Evolutionary conservation across 1,140 invertebrate genomes (phyloP).

Genomic region (Muscidifurax raptorellus): DNA sequence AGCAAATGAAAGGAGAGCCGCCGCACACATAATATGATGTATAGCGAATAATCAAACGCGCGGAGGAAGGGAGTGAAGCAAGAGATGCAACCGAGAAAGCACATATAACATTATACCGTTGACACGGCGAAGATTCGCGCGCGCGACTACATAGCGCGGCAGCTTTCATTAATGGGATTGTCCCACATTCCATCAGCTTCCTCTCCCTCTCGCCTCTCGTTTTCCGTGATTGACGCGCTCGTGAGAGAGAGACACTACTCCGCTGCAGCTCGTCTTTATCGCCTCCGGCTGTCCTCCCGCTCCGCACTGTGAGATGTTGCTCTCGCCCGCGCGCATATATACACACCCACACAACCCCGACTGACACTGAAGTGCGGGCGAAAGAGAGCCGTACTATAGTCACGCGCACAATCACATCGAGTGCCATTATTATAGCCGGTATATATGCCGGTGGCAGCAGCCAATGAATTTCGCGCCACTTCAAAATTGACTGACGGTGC

Average conservation of each 20-base stretch:
- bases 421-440: not conserved
- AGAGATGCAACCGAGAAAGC: not conserved
- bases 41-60: not conserved
- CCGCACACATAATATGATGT: no score
- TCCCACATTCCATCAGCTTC: conserved; percentile 1
- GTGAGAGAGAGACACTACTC: not conserved
- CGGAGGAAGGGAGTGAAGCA: not conserved
- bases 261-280: not conserved
- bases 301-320: no score
- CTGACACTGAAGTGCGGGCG: no score
- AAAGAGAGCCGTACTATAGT: no score
- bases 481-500: not conserved
- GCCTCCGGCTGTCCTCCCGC: not conserved
- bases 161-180: not conserved
- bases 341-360: no score
- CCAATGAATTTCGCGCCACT: not conserved
- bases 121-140: not conserved
- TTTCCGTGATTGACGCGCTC: not conserved
- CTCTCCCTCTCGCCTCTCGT: not conserved
- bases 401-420: not conserved
- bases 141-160: not conserved
- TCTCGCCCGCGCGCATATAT: no score
- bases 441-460: not conserved
- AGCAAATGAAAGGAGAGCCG: not conserved
- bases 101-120: conserved; percentile 11